Conservation (phyloP, 2,113 vertebrate species). For the Barbus barbus region DNA sequence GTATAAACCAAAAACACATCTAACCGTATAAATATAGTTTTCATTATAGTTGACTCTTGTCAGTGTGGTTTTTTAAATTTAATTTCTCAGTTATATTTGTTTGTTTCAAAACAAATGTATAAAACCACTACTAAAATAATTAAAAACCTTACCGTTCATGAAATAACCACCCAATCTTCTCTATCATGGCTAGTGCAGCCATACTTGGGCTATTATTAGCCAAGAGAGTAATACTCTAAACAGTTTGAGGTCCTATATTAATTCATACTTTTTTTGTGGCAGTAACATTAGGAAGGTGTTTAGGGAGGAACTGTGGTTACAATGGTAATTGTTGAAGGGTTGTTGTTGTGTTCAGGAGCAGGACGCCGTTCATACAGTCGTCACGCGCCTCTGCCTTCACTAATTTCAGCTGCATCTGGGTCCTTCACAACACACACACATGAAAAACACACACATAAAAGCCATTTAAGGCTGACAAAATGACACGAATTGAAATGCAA, state of each 20-base stretch:
- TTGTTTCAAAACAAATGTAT: not conserved
- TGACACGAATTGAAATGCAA: conserved; percentile 25
- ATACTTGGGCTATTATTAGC: not conserved
- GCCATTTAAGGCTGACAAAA: conserved; percentile 7
- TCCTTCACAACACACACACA: conserved; percentile 47
- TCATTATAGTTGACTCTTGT: not conserved
- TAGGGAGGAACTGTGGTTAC: conserved; percentile 36
- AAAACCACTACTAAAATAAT: not conserved
- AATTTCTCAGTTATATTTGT: not conserved
- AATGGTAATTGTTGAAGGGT: conserved; percentile 39
- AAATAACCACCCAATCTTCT: not conserved
- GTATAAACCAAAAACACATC: too few species aligned
- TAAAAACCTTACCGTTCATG: not conserved
- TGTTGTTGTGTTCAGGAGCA: conserved; percentile 45
- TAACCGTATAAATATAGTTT: too few species aligned
- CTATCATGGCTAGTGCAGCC: not conserved
- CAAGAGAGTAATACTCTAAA: not conserved
- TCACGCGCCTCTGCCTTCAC: conserved; percentile 59
- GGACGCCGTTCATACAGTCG: conserved; percentile 44
- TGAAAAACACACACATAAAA: conserved; percentile 24
- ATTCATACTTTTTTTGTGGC: not conserved
- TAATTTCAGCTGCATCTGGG: conserved; percentile 64
- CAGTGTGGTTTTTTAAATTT: not conserved
- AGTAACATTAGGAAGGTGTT: not conserved
- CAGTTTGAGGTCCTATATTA: not conserved